These are phyloP conservation scores for Drosophila ironensis DNA, from an alignment of 1,140 invertebrate genomes.

Conservation along the genomic window DNA sequence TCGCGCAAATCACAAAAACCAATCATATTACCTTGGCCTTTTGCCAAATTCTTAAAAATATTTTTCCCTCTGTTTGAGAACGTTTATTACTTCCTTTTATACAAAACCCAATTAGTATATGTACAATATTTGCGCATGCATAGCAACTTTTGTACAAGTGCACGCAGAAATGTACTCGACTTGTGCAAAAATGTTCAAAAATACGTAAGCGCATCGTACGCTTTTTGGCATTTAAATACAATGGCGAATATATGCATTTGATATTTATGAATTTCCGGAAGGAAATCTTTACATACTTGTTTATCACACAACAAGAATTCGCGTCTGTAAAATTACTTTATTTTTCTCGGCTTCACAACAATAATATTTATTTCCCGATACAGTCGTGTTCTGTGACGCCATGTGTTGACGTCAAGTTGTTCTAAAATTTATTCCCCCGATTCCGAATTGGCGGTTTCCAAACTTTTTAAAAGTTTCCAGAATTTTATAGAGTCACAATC, in stretches of 20 bases:
- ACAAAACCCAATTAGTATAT: conserved; percentile 51
- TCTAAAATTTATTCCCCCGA: conserved; percentile 35
- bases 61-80: conserved; percentile 50
- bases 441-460: conserved; percentile 8
- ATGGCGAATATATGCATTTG: conserved; percentile 19
- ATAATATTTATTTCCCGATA: conserved; percentile 31
- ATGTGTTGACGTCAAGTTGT: conserved; percentile 36
- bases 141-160: conserved; percentile 1
- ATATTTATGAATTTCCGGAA: conserved; percentile 33
- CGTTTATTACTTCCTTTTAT: conserved; percentile 60
- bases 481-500: conserved; percentile 1
- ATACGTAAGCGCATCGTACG: conserved; percentile 33
- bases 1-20: conserved; percentile 54
- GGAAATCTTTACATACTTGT: conserved; percentile 34
- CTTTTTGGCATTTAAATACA: conserved; percentile 10
- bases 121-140: conserved; percentile 41
- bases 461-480: conserved; percentile 28
- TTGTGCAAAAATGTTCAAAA: conserved; percentile 30
- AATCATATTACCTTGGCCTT: conserved; percentile 49
- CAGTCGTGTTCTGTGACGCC: conserved; percentile 16
- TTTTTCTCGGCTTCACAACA: conserved; percentile 7
- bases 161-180: conserved; percentile 23
- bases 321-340: conserved; percentile 17
- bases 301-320: conserved; percentile 27
- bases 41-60: conserved; percentile 51